These are phyloP conservation scores for Plestiodon gilberti DNA, from an alignment of 2,113 vertebrate genomes.

Conservation along the genomic window DNA sequence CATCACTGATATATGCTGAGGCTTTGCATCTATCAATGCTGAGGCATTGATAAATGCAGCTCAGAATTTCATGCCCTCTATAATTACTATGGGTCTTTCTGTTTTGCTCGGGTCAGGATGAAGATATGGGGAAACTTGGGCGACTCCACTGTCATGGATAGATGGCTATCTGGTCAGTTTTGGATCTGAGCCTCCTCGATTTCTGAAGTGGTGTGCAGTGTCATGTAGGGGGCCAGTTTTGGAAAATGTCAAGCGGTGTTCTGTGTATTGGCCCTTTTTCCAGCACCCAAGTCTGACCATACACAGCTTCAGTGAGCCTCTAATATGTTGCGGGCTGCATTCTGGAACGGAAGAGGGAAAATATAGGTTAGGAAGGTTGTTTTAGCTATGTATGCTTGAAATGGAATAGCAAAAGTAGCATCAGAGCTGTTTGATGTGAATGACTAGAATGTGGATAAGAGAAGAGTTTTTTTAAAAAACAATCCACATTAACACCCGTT, in stretches of 20 bases:
- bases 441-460: conserved; percentile 21
- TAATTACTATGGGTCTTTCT: no score
- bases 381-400: neutral
- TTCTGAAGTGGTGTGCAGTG: neutral
- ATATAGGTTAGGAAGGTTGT: neutral
- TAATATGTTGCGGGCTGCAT: neutral
- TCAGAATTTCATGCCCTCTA: no score
- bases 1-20: no score
- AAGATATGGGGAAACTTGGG: no score
- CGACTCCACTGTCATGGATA: no score
- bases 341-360: neutral
- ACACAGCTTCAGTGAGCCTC: neutral
- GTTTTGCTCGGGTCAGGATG: no score
- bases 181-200: no score
- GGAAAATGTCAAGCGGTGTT: neutral
- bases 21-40: no score
- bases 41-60: no score
- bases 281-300: neutral
- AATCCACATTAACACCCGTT: fast-evolving
- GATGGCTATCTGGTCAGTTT: no score
- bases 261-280: neutral
- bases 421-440: neutral
- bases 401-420: neutral
- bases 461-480: neutral
- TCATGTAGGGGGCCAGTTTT: neutral